These are phyloP conservation scores for Clarias laeviceps DNA, from an alignment of 2,797 vertebrate genomes.

Conservation along the genomic window DNA sequence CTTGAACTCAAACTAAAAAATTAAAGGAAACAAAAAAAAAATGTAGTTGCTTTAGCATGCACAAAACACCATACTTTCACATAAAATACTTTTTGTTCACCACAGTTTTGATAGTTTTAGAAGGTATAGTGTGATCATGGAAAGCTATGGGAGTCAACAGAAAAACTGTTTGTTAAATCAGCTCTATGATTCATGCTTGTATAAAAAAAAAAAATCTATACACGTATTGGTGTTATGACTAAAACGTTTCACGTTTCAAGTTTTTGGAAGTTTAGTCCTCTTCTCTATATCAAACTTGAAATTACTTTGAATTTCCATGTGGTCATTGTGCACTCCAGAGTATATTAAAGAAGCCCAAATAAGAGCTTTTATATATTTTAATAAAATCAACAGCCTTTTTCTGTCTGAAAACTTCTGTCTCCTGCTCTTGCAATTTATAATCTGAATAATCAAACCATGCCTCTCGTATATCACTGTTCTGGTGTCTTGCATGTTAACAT, in stretches of 20 bases:
- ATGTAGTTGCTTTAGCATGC: constrained; percentile 17
- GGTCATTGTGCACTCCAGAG: constrained; percentile 78
- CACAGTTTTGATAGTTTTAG: constrained; percentile 60
- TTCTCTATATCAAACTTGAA: constrained; percentile 60
- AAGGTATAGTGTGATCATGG: constrained; percentile 29
- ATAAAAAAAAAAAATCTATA: constrained; percentile 29
- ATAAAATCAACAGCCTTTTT: constrained; percentile 82
- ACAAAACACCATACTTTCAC: constrained; percentile 23
- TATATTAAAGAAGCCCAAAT: constrained; percentile 74
- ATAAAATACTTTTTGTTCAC: constrained; percentile 55
- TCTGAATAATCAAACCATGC: constrained; percentile 31
- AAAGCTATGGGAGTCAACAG: constrained; percentile 3
- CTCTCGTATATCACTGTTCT: constrained; percentile 61
- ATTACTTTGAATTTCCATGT: constrained; percentile 72
- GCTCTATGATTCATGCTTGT: constrained; percentile 15
- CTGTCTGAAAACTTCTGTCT: constrained; percentile 79
- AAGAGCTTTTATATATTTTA: constrained; percentile 90
- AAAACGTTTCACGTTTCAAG: background rate
- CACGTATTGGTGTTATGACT: constrained; percentile 39
- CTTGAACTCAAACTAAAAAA: background rate
- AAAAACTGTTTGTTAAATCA: constrained; percentile 6
- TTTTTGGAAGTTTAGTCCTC: constrained; percentile 34
- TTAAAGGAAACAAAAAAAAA: background rate
- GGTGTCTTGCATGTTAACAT: constrained; percentile 64
- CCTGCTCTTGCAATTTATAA: constrained; percentile 70